Evolutionary conservation across 2,797 vertebrate genomes (phyloP), one percentile per base, ranked within the genome.

Genomic region (Enteromius unitaeniatus): DNA sequence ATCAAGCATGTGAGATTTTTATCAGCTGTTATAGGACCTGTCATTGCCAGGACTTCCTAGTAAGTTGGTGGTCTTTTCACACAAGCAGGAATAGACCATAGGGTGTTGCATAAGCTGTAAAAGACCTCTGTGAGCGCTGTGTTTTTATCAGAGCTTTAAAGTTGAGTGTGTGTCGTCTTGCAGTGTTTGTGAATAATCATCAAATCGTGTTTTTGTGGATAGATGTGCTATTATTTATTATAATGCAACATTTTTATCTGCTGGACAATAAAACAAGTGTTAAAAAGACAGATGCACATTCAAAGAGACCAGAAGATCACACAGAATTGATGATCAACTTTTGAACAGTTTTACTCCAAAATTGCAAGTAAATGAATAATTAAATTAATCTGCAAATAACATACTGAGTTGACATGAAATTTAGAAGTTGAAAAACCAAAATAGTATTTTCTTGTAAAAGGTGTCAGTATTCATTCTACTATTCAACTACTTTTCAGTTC

Each of bases 21-120:
- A 3, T 53, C 31, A 21, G 4, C 7, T 17, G 11, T 58, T 72
- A 31, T 47, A 15, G 4, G 31, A 7, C 4, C 15, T 80, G 55
- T 58, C 49, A 19, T 8, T 28, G 37, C 37, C 28, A 28, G 19
- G 37, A 23, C 68, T 81, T 81, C 67, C 79, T 81, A 42, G 6
- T 9, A 31, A 34, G 68, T 73, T 73, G 53, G 79, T 81, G 79
- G 53, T 81, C 53, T 72, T 73, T 23, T 81, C 37, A 81, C 68
- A 47, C 26, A 60, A n/a, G 68, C 68, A 47, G 17, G 13, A 72
- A 28, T 17, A 45, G 31, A 62, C 28, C 8, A 37, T 23, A 49
- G 26, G 70, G 55, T 77, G 75, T 55, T 40, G 23, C 14, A 13
- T 28, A 26, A 21, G 79, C 68, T 81, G 68, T 58, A 42, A 72